Base-by-base conservation (phyloP, 2,113 vertebrate species). In the Calyptomena viridis region DNA sequence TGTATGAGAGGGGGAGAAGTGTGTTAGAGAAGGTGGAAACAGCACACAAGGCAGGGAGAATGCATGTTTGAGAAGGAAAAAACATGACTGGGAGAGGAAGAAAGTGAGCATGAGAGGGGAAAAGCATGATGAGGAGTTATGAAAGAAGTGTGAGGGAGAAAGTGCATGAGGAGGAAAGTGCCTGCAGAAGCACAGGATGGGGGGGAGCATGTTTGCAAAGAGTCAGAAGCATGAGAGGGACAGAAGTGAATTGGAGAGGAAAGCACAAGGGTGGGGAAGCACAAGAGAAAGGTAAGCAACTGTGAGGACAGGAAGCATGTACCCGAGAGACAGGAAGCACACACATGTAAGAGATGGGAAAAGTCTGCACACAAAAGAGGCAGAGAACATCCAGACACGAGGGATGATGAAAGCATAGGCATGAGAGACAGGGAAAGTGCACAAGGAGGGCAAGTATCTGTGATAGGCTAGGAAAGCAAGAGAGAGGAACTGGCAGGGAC, bases 301-400 rank as follows among this genome's bases (percentile, higher is more conserved):
- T 22, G 30, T 3, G 2, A 55, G 28, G 40, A 69, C 37, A 31
- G 13, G 31, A 68, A 64, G 44, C 21, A 47, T 0, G 7, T 14
- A 35, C 7, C 19, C 4, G 2, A 39, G 59, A 66, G 33, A 31
- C 6, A 20, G 23, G 23, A 89, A 67, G 28, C 28, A 52, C 14
- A 56, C 7, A n/a, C 12, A 20, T 7, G 37, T 28, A 60, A n/a
- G 20, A 58, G 72, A 50, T 39, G n/a, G 53, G 16, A 46, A 74
- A 56, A 52, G 62, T 31, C 27, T 35, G 63, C 56, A 56, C 6
- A 25, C 1, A 2, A 13, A 77, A 60, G 46, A 71, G 28, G 24
- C 0, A 0, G 30, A 14, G n/a, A 92, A 62, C 12, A 62, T 14
- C 13, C 23, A 53, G 1, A 3, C 7, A 14, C 6, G 9, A 62